Evolutionary conservation across 1,140 invertebrate genomes (phyloP).

Genomic region (Habropoda laboriosa): DNA sequence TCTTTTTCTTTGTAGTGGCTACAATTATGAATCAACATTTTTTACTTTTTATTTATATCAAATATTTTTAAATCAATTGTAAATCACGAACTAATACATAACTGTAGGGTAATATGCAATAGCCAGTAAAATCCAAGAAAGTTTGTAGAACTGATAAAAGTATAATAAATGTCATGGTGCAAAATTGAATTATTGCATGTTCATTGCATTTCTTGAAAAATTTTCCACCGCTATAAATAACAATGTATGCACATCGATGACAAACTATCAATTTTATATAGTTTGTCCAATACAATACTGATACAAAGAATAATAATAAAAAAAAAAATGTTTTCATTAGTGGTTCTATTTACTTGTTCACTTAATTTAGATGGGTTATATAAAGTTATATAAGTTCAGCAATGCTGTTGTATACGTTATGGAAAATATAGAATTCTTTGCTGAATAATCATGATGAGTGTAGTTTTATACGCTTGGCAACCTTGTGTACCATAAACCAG

Average conservation of each 20-base stretch:
- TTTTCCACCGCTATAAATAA: background rate
- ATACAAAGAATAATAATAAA: background rate
- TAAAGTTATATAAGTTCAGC: slow-evolving; percentile 16
- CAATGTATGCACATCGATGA: background rate
- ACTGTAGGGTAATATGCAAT: background rate
- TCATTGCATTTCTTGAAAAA: background rate
- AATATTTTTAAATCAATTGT: background rate
- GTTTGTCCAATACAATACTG: no score
- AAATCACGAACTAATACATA: background rate
- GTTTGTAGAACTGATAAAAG: slow-evolving; percentile 12
- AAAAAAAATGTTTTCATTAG: background rate
- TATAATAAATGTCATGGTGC: background rate
- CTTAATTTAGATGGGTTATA: background rate
- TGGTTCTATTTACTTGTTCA: background rate
- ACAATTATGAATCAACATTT: background rate
- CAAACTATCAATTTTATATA: no score
- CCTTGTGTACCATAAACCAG: background rate
- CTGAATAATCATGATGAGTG: slow-evolving; percentile 10
- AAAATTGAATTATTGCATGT: background rate
- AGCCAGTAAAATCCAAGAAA: background rate
- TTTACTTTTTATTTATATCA: background rate
- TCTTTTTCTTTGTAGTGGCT: background rate
- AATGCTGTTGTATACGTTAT: background rate
- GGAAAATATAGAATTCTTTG: background rate
- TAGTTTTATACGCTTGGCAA: background rate